These are phyloP conservation scores for Lasioglossum lativentre DNA, from an alignment of 2,888 invertebrate genomes.

Conservation along the genomic window DNA sequence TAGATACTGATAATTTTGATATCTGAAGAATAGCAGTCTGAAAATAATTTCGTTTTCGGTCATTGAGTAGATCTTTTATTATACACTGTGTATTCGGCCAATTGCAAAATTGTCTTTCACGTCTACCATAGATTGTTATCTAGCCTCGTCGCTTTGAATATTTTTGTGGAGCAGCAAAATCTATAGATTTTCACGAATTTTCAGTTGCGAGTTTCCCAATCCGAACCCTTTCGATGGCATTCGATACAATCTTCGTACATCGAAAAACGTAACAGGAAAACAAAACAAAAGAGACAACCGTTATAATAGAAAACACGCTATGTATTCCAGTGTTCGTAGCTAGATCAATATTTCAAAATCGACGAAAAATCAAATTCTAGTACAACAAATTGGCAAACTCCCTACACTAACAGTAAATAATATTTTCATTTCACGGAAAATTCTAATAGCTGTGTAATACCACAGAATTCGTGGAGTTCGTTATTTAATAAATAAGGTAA, in stretches of 20 bases:
- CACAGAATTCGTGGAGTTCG: neutral
- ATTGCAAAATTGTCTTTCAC: neutral
- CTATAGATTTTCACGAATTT: constrained; percentile 6
- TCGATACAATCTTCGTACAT: constrained; percentile 39
- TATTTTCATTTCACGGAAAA: neutral
- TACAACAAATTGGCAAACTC: neutral
- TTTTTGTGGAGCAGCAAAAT: neutral
- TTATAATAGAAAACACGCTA: neutral
- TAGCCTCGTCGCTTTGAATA: neutral
- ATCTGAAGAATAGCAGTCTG: neutral
- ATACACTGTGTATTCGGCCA: neutral
- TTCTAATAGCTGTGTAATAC: neutral
- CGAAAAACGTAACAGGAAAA: constrained; percentile 12
- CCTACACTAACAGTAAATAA: neutral
- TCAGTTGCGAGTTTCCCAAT: neutral
- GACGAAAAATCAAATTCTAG: neutral
- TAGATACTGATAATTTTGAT: neutral
- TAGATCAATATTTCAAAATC: neutral
- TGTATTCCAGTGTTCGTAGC: neutral
- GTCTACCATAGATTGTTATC: neutral
- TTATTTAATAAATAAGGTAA: neutral
- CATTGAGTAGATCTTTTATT: neutral
- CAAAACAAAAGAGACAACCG: neutral
- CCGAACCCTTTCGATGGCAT: constrained; percentile 23
- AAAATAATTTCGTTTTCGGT: neutral